These are phyloP conservation scores for Prunella strophiata DNA, from an alignment of 2,797 vertebrate genomes.

Conservation along the genomic window DNA sequence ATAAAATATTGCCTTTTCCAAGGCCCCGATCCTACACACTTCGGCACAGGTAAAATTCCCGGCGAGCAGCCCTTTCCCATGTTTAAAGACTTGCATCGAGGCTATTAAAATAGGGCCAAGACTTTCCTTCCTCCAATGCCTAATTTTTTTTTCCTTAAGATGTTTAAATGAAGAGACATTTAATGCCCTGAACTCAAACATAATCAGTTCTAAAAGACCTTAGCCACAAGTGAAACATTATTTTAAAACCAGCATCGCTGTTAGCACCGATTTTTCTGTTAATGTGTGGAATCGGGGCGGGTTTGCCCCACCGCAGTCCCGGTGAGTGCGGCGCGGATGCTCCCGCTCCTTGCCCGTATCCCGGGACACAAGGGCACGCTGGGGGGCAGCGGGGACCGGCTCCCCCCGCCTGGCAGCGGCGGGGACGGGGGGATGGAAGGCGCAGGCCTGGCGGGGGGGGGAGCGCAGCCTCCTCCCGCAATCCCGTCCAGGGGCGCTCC, in stretches of 20 bases:
- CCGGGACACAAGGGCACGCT: neutral
- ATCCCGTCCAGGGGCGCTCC: neutral
- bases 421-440: neutral
- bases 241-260: neutral
- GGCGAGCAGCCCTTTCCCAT: neutral
- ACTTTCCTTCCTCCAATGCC: neutral
- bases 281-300: neutral
- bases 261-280: neutral
- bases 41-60: neutral
- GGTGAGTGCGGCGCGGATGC: neutral
- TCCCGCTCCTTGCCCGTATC: neutral
- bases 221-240: neutral
- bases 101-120: neutral
- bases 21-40: neutral
- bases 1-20: neutral
- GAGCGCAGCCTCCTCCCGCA: neutral
- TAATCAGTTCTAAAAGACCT: neutral
- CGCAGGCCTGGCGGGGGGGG: neutral
- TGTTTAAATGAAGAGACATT: neutral
- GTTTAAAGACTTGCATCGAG: neutral
- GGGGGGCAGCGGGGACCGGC: neutral
- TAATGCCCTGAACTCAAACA: neutral
- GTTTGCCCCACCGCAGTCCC: neutral
- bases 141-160: neutral
- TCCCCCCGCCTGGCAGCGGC: neutral